Conservation (phyloP, 2,113 vertebrate genomes). For the Trinectes maculatus region DNA sequence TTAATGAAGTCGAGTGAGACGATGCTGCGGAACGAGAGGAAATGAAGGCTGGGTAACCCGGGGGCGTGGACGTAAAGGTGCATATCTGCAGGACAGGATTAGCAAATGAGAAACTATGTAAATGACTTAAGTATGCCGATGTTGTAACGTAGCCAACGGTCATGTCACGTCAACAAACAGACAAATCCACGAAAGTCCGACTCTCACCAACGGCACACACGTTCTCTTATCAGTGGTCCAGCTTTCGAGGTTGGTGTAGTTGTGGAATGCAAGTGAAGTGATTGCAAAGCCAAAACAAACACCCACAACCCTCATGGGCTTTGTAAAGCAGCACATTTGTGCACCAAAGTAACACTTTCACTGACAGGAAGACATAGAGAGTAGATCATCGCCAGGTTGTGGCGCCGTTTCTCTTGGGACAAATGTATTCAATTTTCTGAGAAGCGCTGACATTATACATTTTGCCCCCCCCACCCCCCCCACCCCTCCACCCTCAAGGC, state of each 20-base stretch:
- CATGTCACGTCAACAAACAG: no score
- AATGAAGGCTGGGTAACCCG: neutral
- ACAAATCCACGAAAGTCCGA: neutral
- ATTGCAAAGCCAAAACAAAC: neutral
- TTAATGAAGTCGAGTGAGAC: slow-evolving; percentile 21
- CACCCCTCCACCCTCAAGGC: no score
- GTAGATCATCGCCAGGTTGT: slow-evolving; percentile 28
- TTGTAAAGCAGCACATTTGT: slow-evolving; percentile 3
- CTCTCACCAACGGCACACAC: neutral
- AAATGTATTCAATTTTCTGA: slow-evolving; percentile 46
- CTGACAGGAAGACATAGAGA: slow-evolving; percentile 35
- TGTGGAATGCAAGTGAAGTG: neutral
- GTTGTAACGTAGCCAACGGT: neutral
- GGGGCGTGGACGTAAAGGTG: neutral
- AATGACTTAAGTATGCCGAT: neutral
- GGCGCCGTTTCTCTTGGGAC: slow-evolving; percentile 47
- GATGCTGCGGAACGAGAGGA: neutral
- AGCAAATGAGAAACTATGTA: neutral
- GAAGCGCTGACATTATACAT: slow-evolving; percentile 56
- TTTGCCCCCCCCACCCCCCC: slow-evolving; percentile 42
- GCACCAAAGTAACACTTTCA: slow-evolving; percentile 17
- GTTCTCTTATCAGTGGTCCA: neutral
- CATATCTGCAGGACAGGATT: neutral
- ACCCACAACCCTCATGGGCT: neutral
- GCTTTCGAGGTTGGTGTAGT: slow-evolving; percentile 8